phyloP scores from a whole-genome alignment of 2,888 invertebrate genomes.

The Physocephala rufipes region DNA sequence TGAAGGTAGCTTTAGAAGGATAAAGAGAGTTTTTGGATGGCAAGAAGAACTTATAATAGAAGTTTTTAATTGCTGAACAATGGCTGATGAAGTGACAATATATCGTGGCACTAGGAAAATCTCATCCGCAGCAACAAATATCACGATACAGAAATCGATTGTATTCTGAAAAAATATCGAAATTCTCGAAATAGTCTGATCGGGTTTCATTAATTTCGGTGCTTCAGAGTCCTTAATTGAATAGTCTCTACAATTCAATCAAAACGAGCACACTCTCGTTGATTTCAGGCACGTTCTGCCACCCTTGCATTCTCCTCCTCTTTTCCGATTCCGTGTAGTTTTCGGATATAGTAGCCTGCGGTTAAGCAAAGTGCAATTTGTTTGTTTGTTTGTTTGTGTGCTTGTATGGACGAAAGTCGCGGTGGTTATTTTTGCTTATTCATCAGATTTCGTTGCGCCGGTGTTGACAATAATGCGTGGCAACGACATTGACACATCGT shows the following conservation, averaged over 20 bases:
- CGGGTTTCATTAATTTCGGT: no score
- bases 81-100: background rate
- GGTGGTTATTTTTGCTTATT: background rate
- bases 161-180: no score
- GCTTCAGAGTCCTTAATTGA: background rate
- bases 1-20: no score
- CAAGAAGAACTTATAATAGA: no score
- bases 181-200: no score
- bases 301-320: background rate
- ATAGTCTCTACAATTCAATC: background rate
- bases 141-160: no score
- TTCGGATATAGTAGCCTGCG: no score
- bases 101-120: background rate
- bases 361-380: background rate
- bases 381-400: constrained; percentile 12
- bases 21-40: no score
- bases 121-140: no score
- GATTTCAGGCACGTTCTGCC: background rate
- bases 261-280: background rate
- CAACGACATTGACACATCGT: background rate
- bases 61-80: background rate
- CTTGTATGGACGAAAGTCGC: background rate
- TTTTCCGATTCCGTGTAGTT: no score
- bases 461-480: background rate
- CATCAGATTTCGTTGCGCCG: background rate